phyloP scores from a whole-genome alignment of 2,113 vertebrate genomes.

The Sula dactylatra region DNA sequence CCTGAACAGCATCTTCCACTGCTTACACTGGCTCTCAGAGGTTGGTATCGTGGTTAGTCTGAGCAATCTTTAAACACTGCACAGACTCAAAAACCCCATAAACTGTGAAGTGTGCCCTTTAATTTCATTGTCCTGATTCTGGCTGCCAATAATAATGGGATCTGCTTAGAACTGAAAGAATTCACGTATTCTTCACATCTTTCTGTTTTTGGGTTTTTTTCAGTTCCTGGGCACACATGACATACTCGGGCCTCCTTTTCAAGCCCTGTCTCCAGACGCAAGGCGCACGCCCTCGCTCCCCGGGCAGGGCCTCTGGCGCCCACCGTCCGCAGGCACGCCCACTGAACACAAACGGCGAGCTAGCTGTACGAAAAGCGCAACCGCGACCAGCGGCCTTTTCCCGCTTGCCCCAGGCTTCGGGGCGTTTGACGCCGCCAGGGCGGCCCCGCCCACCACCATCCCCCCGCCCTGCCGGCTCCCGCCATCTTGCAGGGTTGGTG shows the following conservation, averaged over 20 bases:
- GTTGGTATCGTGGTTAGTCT: not conserved
- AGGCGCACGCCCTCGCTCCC: no score
- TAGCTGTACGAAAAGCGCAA: rapidly evolving
- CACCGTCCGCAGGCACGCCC: not conserved
- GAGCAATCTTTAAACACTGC: not conserved
- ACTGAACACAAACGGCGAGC: not conserved
- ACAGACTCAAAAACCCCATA: no score
- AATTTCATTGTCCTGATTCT: not conserved
- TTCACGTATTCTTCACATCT: not conserved
- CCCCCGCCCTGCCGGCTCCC: no score
- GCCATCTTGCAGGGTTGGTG: not conserved
- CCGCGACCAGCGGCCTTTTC: rapidly evolving
- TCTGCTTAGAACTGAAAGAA: not conserved
- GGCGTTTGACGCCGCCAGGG: rapidly evolving
- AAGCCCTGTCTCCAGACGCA: not conserved
- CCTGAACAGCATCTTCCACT: not conserved
- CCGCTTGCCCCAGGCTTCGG: no score
- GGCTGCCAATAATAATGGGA: not conserved
- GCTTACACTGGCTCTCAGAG: not conserved
- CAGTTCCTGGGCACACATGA: not conserved
- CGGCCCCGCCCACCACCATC: rapidly evolving
- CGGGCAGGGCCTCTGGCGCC: no score
- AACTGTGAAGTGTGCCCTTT: rapidly evolving
- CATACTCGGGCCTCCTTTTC: not conserved
- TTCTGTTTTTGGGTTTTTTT: not conserved